Evolutionary conservation across 2,113 vertebrate species (phyloP).

Genomic region (Cichladusa arquata): DNA sequence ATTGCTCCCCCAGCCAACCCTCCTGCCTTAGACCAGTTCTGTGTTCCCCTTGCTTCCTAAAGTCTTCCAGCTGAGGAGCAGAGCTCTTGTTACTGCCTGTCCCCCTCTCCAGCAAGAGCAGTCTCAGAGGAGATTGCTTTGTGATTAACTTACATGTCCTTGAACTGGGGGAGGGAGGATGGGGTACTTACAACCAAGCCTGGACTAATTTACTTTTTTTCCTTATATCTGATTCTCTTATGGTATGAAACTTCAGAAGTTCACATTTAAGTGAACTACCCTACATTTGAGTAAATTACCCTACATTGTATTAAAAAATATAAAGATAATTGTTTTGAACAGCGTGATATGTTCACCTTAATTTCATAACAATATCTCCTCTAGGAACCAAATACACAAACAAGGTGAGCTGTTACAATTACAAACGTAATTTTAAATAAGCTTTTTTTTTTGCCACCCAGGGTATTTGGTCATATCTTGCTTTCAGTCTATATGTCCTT

Average conservation of each 20-base stretch:
- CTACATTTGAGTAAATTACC: neutral
- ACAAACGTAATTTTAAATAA: neutral
- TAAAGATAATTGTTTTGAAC: neutral
- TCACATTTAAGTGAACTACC: neutral
- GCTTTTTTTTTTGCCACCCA: neutral
- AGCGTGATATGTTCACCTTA: rapidly evolving
- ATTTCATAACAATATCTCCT: neutral
- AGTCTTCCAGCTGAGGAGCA: neutral
- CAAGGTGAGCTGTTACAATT: neutral
- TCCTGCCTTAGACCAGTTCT: neutral
- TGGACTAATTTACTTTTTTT: neutral
- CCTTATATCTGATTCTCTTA: neutral
- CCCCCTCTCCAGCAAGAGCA: neutral
- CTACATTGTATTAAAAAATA: neutral
- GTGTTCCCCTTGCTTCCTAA: neutral
- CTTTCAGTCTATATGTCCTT: neutral
- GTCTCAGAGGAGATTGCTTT: neutral
- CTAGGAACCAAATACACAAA: neutral
- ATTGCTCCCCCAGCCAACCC: neutral
- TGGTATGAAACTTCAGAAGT: neutral
- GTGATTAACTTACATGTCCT: neutral
- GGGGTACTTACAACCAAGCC: neutral
- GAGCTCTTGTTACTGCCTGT: neutral
- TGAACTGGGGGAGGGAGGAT: rapidly evolving
- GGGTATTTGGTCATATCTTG: neutral